Evolutionary conservation across 2,797 vertebrate genomes (phyloP).

Genomic region (Dicrostonyx torquatus): DNA sequence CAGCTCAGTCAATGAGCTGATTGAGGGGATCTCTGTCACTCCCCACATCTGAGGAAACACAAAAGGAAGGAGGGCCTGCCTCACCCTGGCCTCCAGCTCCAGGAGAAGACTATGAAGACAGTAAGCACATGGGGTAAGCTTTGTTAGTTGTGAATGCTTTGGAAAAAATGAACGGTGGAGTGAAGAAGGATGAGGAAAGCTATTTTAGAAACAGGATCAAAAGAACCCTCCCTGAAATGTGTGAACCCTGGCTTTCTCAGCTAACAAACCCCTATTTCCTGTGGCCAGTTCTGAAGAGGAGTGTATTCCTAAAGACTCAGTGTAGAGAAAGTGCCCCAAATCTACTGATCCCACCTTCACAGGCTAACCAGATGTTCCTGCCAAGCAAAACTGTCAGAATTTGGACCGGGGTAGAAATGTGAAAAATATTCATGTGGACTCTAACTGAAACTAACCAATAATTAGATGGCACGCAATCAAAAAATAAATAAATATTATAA

Average conservation of each 20-base stretch:
- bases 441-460: neutral
- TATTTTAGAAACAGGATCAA: neutral
- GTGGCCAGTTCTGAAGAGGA: constrained; percentile 2
- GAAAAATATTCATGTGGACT: constrained; percentile 7
- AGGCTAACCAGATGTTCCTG: neutral
- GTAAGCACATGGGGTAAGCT: neutral
- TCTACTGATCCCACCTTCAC: neutral
- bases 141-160: neutral
- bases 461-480: neutral
- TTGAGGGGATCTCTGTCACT: neutral
- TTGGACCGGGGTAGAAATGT: neutral
- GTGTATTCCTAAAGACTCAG: constrained; percentile 11
- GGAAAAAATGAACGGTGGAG: neutral
- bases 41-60: neutral
- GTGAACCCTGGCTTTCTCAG: neutral
- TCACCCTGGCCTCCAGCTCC: neutral
- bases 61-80: neutral
- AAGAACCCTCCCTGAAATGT: neutral
- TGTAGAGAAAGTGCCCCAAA: constrained; percentile 28
- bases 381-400: constrained; percentile 16
- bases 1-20: neutral
- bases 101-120: no score
- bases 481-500: neutral
- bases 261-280: constrained; percentile 2
- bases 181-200: neutral